These are phyloP conservation scores for Yponomeuta plumbellus DNA, from an alignment of 2,888 invertebrate genomes.

Conservation along the genomic window DNA sequence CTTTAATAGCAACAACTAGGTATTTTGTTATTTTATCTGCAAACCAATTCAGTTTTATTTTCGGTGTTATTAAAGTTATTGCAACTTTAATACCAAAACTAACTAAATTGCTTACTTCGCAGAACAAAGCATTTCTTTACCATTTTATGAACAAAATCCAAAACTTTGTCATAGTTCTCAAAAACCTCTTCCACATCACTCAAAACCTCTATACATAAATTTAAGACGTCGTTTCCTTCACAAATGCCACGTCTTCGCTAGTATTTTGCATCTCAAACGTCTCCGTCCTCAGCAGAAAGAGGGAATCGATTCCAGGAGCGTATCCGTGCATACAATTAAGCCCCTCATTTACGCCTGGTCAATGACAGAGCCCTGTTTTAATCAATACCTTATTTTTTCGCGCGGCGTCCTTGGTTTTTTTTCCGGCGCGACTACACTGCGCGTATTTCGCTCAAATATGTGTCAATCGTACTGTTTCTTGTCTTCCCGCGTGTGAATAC, in stretches of 20 bases:
- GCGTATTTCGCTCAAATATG: conserved; percentile 67
- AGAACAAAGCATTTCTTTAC: too few species aligned
- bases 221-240: neutral
- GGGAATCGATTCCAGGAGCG: conserved; percentile 49
- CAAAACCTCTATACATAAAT: neutral
- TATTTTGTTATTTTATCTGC: too few species aligned
- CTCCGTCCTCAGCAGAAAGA: conserved; percentile 30
- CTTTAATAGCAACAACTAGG: too few species aligned
- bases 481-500: conserved; percentile 34
- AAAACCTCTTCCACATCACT: neutral
- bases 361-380: conserved; percentile 74
- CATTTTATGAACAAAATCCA: too few species aligned
- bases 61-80: too few species aligned
- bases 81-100: too few species aligned
- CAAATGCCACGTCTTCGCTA: neutral
- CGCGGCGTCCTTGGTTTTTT: conserved; percentile 74
- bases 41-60: too few species aligned
- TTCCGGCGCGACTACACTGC: conserved; percentile 72
- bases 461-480: conserved; percentile 60
- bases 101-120: too few species aligned
- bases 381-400: conserved; percentile 76
- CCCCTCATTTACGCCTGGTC: conserved; percentile 76
- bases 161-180: neutral
- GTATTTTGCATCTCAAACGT: conserved; percentile 13
- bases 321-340: conserved; percentile 71